Base-by-base conservation (phyloP, 2,113 vertebrate genomes). In the Ophthalmolycus amberensis region DNA sequence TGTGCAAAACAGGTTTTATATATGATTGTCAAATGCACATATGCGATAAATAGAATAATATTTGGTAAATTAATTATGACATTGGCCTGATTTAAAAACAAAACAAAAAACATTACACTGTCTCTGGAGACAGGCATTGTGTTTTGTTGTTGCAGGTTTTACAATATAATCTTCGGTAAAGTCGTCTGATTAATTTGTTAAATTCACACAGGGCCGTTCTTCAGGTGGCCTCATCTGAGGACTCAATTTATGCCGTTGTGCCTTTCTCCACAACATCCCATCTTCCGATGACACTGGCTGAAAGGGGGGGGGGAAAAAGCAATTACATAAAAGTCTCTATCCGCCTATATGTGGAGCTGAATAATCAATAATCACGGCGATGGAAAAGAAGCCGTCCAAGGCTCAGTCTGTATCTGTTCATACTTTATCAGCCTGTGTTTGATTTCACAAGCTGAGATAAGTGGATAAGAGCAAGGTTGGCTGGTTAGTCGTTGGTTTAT, bases 291-390 rank as follows among this genome's bases (percentile, higher is more conserved):
- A 29, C 38, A 60, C 20, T 16, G 18, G 25, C 58, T 34, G 40
- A 73, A 72, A 37, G 6, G 6, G 20, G n/a, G n/a, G n/a, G n/a
- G n/a, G 32, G 32, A n/a, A 18, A 27, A 69, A 22, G 52, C 25
- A 74, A 46, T 46, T 14, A 71, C 58, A 54, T 72, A 38, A 76
- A 66, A 71, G 62, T 73, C 44, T 65, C 12, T 37, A 54, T 44
- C 40, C 0, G 5, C n/a, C 42, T 32, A 32, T 32, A 32, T 38
- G 71, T 27, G 69, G 25, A 59, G 42, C 16, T 8, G 22, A 32
- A 67, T 46, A 46, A 62, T 75, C 72, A 50, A 66, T 77, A 50
- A 52, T 73, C 64, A 69, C 56, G 63, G 27, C 63, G 69, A 75
- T 58, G 3, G 44, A 74, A 65, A 32, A 65, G 14, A 67, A 58